Evolutionary conservation across 2,888 invertebrate species (phyloP).

Genomic region (Ecliptopera silaceata): DNA sequence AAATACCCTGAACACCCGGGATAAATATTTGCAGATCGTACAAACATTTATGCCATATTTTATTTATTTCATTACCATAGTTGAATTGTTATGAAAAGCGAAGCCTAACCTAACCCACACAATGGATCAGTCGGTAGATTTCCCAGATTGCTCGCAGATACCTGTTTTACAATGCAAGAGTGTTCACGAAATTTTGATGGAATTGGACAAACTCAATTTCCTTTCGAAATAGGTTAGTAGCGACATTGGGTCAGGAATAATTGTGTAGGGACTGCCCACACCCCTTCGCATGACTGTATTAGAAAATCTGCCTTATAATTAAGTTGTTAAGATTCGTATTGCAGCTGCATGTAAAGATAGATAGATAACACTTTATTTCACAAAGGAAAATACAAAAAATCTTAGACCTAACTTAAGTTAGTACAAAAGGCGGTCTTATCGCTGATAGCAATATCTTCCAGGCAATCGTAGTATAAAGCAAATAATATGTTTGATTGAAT

Average conservation of each 20-base stretch:
- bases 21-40: no score
- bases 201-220: slow-evolving; percentile 80
- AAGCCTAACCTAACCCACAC: not conserved
- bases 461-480: no score
- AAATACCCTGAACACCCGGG: no score
- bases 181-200: slow-evolving; percentile 72
- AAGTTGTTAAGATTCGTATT: slow-evolving; percentile 25
- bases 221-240: slow-evolving; percentile 70
- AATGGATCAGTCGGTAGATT: not conserved
- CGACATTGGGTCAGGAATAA: slow-evolving; percentile 73
- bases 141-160: slow-evolving; percentile 2
- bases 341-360: slow-evolving; percentile 5
- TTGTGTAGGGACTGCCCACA: slow-evolving; percentile 69
- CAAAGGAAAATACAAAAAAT: no score
- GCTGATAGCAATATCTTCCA: no score
- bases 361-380: no score
- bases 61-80: no score
- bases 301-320: slow-evolving; percentile 36
- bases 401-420: no score
- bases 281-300: slow-evolving; percentile 47
- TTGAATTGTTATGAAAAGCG: no score
- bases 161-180: slow-evolving; percentile 76
- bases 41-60: no score
- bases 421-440: no score
- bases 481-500: no score